phyloP scores from a whole-genome alignment of 1,140 invertebrate species.

The Tetraneura akinire region DNA sequence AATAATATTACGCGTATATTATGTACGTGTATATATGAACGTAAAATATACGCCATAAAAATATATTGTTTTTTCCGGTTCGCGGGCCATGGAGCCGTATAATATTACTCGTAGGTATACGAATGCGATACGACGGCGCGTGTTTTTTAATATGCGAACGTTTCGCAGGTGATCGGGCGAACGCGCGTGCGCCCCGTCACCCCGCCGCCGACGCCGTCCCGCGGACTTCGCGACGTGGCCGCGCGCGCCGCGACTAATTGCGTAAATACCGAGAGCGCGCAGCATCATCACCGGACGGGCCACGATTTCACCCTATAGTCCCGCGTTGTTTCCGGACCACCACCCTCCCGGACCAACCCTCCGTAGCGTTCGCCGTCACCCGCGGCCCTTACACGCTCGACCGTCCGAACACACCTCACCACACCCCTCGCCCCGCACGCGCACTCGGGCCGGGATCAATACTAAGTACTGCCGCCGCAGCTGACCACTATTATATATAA shows the following conservation, averaged over 20 bases:
- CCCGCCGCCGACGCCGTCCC: background rate
- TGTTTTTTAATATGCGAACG: background rate
- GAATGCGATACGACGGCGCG: background rate
- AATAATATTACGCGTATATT: background rate
- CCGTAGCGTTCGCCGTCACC: background rate
- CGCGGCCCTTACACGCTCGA: background rate
- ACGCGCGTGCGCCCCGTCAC: constrained; percentile 19
- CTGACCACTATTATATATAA: constrained; percentile 32
- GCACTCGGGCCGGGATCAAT: constrained; percentile 28
- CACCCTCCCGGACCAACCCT: background rate
- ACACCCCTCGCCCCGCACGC: background rate
- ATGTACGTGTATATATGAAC: no score
- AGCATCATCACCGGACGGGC: background rate
- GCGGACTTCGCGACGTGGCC: background rate
- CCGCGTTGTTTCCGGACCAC: background rate
- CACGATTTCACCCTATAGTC: background rate
- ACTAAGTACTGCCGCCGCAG: constrained; percentile 40
- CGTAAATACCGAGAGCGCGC: constrained; percentile 47
- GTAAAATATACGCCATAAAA: no score
- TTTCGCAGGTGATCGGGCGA: constrained; percentile 13
- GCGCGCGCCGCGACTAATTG: constrained; percentile 30
- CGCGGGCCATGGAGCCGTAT: no score
- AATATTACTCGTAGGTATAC: background rate
- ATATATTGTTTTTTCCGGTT: no score
- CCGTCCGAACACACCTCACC: background rate